phyloP scores from a whole-genome alignment of 2,888 invertebrate species.

The Eudasyphora cyanicolor region DNA sequence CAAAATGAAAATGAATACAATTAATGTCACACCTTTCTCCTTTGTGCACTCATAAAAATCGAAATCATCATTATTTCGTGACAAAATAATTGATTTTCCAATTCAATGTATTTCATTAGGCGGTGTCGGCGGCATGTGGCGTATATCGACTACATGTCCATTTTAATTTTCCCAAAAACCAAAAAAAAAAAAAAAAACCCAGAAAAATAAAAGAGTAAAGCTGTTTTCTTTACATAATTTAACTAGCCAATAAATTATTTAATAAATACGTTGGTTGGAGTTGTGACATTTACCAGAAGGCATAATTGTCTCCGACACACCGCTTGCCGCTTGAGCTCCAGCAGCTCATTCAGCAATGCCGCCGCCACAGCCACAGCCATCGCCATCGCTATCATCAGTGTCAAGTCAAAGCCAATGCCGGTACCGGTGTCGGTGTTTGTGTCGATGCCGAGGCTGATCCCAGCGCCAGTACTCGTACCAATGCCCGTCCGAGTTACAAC shows the following conservation, averaged over 20 bases:
- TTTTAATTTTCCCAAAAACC: conserved; percentile 1
- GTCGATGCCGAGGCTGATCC: conserved; percentile 23
- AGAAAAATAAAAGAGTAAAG: neutral
- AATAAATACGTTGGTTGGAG: conserved; percentile 63
- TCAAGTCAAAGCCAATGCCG: conserved; percentile 13
- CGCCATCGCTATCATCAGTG: neutral
- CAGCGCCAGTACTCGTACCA: conserved; percentile 48
- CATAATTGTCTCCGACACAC: conserved; percentile 54
- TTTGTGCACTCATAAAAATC: conserved; percentile 13
- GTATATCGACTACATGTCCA: neutral
- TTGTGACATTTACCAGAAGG: conserved; percentile 62
- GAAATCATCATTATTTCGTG: conserved; percentile 28
- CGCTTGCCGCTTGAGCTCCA: too few relatives aligned
- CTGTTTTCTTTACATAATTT: conserved; percentile 61
- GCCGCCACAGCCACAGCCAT: neutral
- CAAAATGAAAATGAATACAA: neutral
- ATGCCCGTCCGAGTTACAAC: conserved; percentile 47
- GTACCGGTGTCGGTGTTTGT: too few relatives aligned
- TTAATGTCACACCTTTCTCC: conserved; percentile 25
- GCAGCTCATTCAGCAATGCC: neutral
- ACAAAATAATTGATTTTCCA: conserved; percentile 62
- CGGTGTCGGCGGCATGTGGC: neutral
- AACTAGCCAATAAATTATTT: conserved; percentile 60
- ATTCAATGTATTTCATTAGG: conserved; percentile 38
- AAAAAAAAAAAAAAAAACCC: neutral